phyloP scores from a whole-genome alignment of 2,113 vertebrate species.

The Aegithalos caudatus region DNA sequence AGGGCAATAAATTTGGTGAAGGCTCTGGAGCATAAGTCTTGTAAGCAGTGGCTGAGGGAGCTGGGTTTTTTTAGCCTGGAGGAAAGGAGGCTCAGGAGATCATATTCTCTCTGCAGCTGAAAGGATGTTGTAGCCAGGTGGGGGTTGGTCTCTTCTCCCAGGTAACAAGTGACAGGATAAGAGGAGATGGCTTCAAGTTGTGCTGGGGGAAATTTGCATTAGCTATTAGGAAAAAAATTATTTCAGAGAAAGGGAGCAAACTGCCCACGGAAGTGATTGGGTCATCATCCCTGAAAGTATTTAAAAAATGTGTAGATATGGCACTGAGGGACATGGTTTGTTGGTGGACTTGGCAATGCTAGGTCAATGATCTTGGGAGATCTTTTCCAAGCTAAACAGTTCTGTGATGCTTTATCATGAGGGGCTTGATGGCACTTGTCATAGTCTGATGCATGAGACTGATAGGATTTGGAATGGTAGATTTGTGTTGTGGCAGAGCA shows the following conservation, averaged over 20 bases:
- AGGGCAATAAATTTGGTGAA: not conserved
- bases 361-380: not conserved
- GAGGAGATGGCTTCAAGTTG: not conserved
- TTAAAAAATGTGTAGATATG: not conserved
- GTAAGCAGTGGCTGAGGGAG: not conserved
- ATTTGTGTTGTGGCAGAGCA: not conserved
- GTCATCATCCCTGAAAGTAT: not conserved
- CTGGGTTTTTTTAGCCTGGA: not conserved
- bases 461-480: not conserved
- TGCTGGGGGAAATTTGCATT: fast-evolving
- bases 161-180: not conserved
- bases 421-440: not conserved
- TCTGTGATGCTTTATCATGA: not conserved
- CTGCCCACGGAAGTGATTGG: not conserved
- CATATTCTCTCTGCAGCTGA: not conserved
- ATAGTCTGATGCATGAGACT: not conserved
- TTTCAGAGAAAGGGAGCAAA: not conserved
- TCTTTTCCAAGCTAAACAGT: not conserved
- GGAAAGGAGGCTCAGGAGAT: not conserved
- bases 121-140: fast-evolving
- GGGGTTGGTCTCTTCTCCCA: not conserved
- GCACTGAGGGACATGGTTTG: not conserved
- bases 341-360: not conserved
- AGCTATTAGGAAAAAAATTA: not conserved
- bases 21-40: not conserved